Evolutionary conservation across 2,113 vertebrate species (phyloP), one percentile per base, ranked within the genome.

Genomic region (Stercorarius parasiticus): DNA sequence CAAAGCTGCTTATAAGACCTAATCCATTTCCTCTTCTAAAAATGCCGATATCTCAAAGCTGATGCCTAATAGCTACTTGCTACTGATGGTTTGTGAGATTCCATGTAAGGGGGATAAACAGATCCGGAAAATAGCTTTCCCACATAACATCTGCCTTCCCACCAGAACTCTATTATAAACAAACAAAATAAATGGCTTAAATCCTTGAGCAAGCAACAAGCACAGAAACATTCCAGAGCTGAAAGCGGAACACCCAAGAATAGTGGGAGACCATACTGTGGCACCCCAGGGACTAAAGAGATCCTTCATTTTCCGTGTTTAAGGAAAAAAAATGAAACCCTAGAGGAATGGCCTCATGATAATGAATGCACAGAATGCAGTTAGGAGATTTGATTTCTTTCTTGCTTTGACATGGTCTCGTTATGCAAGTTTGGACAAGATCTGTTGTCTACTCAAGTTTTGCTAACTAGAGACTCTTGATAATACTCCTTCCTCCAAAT

Each of bases 111-210:
- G 59, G 81, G 53, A 87, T 90, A 91, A 97, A 87, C 53, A 84
- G 70, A 91, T 89, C 71, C 15, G 3, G 93, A 94, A 97, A 94
- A 95, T 29, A 93, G 93, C 82, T 97, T 97, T 97, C 96, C 96
- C 97, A 97, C 93, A 83, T 94, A 96, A 94, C 86, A 94, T 95
- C 97, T 90, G 97, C 89, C 84, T 92, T 97, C 95, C 95, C 96
- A 95, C 53, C 91, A 97, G 95, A 88, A 43, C 42, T 84, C 87
- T 86, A 82, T 32, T 76, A 95, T 96, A 98, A 97, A 97, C 96
- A 97, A 97, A 97, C 76, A 96, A 73, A 93, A 88, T 86, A 96
- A 94, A 97, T 84, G 88, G 91, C 76, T 96, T 95, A 91, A 97
- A 96, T 88, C 89, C 87, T 97, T 55, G 38, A 95, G 93, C 52